Evolutionary conservation across 2,888 invertebrate species (phyloP).

Genomic region (Aproaerema taeniolella): DNA sequence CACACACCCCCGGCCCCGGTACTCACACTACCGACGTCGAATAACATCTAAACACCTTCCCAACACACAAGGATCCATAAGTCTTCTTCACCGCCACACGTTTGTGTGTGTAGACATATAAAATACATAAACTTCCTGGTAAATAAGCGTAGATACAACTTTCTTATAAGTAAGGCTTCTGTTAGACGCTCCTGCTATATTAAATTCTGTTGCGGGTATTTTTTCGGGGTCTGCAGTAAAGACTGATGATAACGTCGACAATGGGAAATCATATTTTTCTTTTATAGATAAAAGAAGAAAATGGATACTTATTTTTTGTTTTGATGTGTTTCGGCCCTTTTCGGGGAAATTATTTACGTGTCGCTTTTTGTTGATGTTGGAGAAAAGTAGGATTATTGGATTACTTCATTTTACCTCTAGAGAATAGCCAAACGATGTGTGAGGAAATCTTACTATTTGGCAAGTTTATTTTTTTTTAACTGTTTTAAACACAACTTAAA

Average conservation of each 20-base stretch:
- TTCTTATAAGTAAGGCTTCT: constrained; percentile 56
- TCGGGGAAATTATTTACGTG: constrained; percentile 44
- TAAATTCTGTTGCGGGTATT: constrained; percentile 64
- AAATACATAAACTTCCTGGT: constrained; percentile 71
- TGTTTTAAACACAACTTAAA: no score
- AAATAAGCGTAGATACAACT: constrained; percentile 69
- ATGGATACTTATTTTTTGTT: constrained; percentile 46
- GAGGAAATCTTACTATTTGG: no score
- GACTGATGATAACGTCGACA: constrained; percentile 50
- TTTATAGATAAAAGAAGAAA: constrained; percentile 41
- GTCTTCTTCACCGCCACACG: constrained; percentile 28
- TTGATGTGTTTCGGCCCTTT: constrained; percentile 34
- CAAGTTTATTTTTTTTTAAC: no score
- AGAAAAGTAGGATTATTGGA: constrained; percentile 7
- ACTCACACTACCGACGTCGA: constrained; percentile 38
- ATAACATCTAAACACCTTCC: constrained; percentile 49
- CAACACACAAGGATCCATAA: constrained; percentile 31
- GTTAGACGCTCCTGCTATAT: constrained; percentile 61
- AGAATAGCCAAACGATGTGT: no score
- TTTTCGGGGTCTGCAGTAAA: constrained; percentile 45
- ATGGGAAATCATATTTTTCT: constrained; percentile 58
- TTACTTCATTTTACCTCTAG: not conserved
- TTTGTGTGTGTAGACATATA: constrained; percentile 47
- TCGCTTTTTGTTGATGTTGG: constrained; percentile 23
- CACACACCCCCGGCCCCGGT: constrained; percentile 51